phyloP scores from a whole-genome alignment of 2,797 vertebrate species.

The Brachyalestes nurse region DNA sequence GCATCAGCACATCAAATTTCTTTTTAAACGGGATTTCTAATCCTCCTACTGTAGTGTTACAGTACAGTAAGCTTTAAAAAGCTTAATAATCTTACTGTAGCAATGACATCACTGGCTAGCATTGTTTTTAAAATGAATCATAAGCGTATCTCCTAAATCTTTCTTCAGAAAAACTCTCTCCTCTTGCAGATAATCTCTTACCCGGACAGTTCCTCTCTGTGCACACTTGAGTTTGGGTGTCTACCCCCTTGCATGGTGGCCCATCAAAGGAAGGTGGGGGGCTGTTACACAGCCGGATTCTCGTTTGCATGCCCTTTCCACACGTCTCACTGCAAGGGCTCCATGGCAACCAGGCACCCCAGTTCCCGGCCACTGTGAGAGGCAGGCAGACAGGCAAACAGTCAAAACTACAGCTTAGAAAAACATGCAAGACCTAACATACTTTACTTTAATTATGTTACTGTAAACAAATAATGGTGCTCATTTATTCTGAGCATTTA shows the following conservation, averaged over 20 bases:
- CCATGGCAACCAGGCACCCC: slow-evolving; percentile 93
- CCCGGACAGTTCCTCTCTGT: slow-evolving; percentile 87
- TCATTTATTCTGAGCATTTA: no score
- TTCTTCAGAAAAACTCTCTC: no score
- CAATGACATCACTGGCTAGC: no score
- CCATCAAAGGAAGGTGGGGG: slow-evolving; percentile 88
- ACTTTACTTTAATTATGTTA: no score
- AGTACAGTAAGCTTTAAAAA: background rate
- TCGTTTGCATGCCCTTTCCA: slow-evolving; percentile 87
- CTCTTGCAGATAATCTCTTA: slow-evolving; percentile 61
- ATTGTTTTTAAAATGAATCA: no score
- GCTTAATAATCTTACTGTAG: background rate
- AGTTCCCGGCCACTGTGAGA: slow-evolving; percentile 87
- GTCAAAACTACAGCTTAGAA: no score
- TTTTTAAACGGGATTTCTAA: background rate
- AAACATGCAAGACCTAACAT: no score
- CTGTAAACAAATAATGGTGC: no score
- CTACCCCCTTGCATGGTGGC: slow-evolving; percentile 80
- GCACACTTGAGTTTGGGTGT: slow-evolving; percentile 90
- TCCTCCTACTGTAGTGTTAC: background rate
- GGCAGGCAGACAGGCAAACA: slow-evolving; percentile 4
- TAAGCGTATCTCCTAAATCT: no score
- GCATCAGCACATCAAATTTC: background rate
- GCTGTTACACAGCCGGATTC: slow-evolving; percentile 87
- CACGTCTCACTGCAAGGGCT: slow-evolving; percentile 89